phyloP scores from a whole-genome alignment of 2,113 vertebrate genomes.

The Sialia sialis region DNA sequence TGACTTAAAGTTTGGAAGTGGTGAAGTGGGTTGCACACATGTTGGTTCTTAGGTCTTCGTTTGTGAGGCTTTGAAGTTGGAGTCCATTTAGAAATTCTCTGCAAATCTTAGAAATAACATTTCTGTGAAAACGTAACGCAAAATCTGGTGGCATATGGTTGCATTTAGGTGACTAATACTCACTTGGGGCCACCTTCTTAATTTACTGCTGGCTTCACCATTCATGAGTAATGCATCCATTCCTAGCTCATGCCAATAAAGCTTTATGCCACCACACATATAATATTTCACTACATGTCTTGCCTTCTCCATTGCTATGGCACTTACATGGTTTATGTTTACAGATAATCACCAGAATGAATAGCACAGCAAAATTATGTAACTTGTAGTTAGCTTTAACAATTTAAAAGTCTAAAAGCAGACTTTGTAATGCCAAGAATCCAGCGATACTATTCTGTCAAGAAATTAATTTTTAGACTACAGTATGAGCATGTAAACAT shows the following conservation, averaged over 20 bases:
- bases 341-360: neutral
- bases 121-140: slow-evolving; percentile 37
- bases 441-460: neutral
- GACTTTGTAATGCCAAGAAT: neutral
- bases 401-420: neutral
- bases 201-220: slow-evolving; percentile 61
- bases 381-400: neutral
- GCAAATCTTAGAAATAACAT: slow-evolving; percentile 32
- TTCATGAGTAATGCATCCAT: slow-evolving; percentile 59
- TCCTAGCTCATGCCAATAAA: slow-evolving; percentile 57
- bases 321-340: neutral
- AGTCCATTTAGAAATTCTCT: slow-evolving; percentile 3
- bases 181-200: slow-evolving; percentile 54
- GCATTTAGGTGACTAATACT: slow-evolving; percentile 62
- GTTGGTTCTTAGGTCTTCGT: neutral
- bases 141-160: slow-evolving; percentile 57
- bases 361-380: neutral
- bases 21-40: neutral
- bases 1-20: neutral
- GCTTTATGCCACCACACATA: slow-evolving; percentile 39
- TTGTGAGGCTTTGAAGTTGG: neutral
- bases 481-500: neutral
- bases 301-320: neutral
- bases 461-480: neutral
- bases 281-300: slow-evolving; percentile 16